phyloP scores from a whole-genome alignment of 2,113 vertebrate species.

The Dascyllus trimaculatus region DNA sequence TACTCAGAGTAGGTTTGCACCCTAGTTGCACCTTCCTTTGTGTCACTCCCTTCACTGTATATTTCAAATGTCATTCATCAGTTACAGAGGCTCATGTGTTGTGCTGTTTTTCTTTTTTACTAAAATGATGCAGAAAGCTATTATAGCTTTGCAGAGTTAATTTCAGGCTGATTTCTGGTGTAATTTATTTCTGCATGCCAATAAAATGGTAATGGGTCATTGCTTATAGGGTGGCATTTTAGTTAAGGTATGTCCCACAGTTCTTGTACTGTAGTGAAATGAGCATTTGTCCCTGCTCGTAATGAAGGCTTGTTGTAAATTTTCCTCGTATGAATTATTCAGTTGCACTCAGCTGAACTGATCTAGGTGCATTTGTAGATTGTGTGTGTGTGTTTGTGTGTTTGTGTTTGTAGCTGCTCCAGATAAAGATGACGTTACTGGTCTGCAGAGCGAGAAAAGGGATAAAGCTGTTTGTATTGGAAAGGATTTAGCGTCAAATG shows the following conservation, averaged over 20 bases:
- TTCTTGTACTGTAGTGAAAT: slow-evolving; percentile 41
- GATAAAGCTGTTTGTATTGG: slow-evolving; percentile 75
- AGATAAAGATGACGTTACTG: slow-evolving; percentile 58
- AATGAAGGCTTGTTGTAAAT: slow-evolving; percentile 59
- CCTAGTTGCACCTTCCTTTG: background rate
- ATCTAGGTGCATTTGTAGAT: slow-evolving; percentile 60
- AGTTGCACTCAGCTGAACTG: slow-evolving; percentile 66
- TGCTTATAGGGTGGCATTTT: slow-evolving; percentile 52
- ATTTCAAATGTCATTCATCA: slow-evolving; percentile 9
- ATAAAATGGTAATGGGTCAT: slow-evolving; percentile 58
- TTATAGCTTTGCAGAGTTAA: slow-evolving; percentile 32
- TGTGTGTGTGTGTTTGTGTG: slow-evolving; percentile 27
- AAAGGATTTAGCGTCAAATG: slow-evolving; percentile 72
- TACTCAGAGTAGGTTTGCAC: background rate
- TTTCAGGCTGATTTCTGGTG: slow-evolving; percentile 41
- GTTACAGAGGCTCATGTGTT: background rate
- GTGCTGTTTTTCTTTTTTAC: background rate
- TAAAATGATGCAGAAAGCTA: slow-evolving; percentile 25
- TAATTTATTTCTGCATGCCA: slow-evolving; percentile 48
- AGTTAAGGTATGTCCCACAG: slow-evolving; percentile 20
- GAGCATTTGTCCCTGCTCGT: slow-evolving; percentile 49
- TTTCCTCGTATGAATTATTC: slow-evolving; percentile 72
- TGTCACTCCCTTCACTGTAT: slow-evolving; percentile 5
- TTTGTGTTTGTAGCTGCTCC: slow-evolving; percentile 58
- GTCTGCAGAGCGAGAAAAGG: slow-evolving; percentile 57